Base-by-base conservation (phyloP, 2,888 invertebrate species). In the Phasia obesa region DNA sequence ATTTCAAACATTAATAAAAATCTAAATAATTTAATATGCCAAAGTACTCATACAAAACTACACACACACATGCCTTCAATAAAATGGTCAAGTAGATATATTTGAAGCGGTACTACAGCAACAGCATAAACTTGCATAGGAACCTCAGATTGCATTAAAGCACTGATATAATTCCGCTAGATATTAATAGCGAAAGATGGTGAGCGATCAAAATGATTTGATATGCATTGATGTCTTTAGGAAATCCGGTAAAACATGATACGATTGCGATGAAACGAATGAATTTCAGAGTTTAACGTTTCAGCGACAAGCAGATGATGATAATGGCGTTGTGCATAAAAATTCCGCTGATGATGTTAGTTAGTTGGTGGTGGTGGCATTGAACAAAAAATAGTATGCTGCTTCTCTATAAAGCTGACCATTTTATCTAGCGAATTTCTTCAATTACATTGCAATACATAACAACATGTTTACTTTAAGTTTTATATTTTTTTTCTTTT, bases 201-300 rank as follows among this genome's bases (percentile, higher is more conserved):
- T 47, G 47, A 55, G 9, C 44, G n/a, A n/a, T n/a, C n/a, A n/a
- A 38, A 53, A 23, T 62, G 62, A 62, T 76, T 60, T 67, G 69
- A 55, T 53, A 79, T 73, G 71, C 79, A 73, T 81, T 70, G 79
- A 83, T 83, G 78, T 83, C 83, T 79, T 83, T 70, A 83, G 83
- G 83, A 83, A 83, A 83, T 83, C 83, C 83, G 83, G 83, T 83
- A 83, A 78, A 78, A 83, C 78, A 83, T 83, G 83, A 83, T 67
- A 83, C 78, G 55, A 35, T 11, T 35, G 11, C 35, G 35, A 35
- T 42, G 53, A 25, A 74, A 74, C 57, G 53, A 65, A 76, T 59
- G 76, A 53, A 42, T 21, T 60, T 59, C 23, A 42, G 19, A 60
- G 21, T 65, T 67, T 49, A 49, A 38, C 35, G 23, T 47, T 74